Base-by-base conservation (phyloP, 2,888 invertebrate species). In the Pediacus dermestoides region DNA sequence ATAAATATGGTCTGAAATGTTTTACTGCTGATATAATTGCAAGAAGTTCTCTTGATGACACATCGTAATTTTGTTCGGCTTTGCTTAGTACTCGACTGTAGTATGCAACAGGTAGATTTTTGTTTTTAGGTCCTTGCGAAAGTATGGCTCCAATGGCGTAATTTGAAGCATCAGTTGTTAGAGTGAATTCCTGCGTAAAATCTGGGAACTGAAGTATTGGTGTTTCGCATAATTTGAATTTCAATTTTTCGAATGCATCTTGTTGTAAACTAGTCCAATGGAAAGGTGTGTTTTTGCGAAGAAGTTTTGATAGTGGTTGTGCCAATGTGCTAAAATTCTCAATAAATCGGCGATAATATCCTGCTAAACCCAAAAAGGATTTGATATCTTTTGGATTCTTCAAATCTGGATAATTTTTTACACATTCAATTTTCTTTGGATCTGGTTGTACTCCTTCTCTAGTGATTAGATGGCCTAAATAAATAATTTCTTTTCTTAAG, bases 111-210 rank as follows among this genome's bases (percentile, higher is more conserved):
- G 28, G 28, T 3, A 28, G n/a, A 11, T 28, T 28, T 3, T 7
- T 9, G 10, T 25, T 10, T 6, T 25, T 4, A 9, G 4, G 7
- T n/a, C 31, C 27, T 40, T 66, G 64, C 1, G 57, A 51, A 2
- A 60, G 34, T 2, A 63, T 53, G 3, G 53, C 45, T 12, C 52
- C 58, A 11, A 53, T 44, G 6, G 53, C 59, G 35, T 38, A 52
- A 21, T 52, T 55, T 13, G 50, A 55, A 15, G 50, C 61, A 30
- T 51, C 63, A 10, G 52, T 64, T 3, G 53, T 55, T n/a, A 57
- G 37, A 39, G 38, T 50, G 37, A 56, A 63, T 32, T 38, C 28
- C 45, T 48, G 40, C 1, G 34, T 21, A 40, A 57, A 60, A 45
- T 63, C 53, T 4, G 62, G 61, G 34, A 58, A 60, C 42, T 58